phyloP scores from a whole-genome alignment of 2,113 vertebrate species.

The Takifugu flavidus region DNA sequence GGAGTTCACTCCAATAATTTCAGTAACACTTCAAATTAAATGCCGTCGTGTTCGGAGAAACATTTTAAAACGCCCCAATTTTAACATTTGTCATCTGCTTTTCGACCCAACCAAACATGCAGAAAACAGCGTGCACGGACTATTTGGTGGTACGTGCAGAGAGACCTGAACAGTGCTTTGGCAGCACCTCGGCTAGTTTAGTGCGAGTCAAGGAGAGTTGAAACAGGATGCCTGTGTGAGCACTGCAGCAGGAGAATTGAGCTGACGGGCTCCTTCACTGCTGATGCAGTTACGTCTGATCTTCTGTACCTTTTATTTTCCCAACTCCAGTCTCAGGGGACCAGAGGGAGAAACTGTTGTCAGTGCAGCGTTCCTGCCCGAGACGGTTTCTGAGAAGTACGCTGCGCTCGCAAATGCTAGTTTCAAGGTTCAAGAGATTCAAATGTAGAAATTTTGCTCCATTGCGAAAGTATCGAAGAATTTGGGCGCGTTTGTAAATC shows the following conservation, averaged over 20 bases:
- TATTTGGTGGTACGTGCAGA: constrained; percentile 16
- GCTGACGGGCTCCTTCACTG: constrained; percentile 22
- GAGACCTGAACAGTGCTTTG: constrained; percentile 3
- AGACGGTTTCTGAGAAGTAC: constrained; percentile 2
- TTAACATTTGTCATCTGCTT: no score
- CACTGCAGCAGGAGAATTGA: constrained; percentile 7
- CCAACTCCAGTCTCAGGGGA: constrained; percentile 9
- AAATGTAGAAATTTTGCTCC: not conserved
- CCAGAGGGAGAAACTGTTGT: not conserved
- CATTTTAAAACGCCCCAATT: no score
- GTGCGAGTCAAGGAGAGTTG: constrained; percentile 26
- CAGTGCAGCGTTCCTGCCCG: constrained; percentile 10
- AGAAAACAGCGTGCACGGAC: not conserved
- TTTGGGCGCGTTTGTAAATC: not conserved
- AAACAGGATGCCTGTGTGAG: constrained; percentile 18
- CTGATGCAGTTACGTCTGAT: constrained; percentile 12
- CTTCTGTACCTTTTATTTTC: constrained; percentile 13
- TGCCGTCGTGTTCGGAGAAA: no score
- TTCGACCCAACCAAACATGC: no score
- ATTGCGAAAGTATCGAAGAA: not conserved
- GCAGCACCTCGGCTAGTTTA: constrained; percentile 29
- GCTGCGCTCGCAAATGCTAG: not conserved
- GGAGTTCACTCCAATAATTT: no score
- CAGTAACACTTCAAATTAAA: no score
- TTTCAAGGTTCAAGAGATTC: not conserved